Evolutionary conservation across 2,113 vertebrate genomes (phyloP), one percentile per base, ranked within the genome.

Genomic region (Corythornis madagascariensis): DNA sequence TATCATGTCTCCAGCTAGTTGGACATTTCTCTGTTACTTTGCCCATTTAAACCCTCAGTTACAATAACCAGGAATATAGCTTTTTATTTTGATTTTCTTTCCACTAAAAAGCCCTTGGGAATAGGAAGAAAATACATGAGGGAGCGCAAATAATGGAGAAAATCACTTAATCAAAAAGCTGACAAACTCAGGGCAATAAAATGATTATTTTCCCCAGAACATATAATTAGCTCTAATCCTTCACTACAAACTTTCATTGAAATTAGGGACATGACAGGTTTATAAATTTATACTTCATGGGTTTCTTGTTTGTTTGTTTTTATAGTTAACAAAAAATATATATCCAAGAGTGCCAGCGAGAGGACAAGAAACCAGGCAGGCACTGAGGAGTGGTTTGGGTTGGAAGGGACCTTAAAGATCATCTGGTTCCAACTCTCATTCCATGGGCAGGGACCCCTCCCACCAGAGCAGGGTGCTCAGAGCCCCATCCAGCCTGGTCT

Each of bases 151-250:
- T 28, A 76, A 55, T 75, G 26, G n/a, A 47, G 73, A 67, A 74
- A 92, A 86, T 60, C 8, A 52, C 56, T 56, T 84, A 74, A 88
- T 88, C 60, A 81, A 43, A 55, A 70, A 80, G 52, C 52, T 59
- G 50, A 56, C 29, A 84, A 86, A 81, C 22, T 72, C 81, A 75
- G 50, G 81, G 81, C 47, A 90, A 70, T 73, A 78, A 57, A 88
- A 71, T 43, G 0, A 86, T 83, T 83, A 74, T 81, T 90, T 88
- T 72, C 47, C 31, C 48, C 47, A 84, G 77, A 86, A 73, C 33
- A 48, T 55, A 38, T 55, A 59, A 92, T 93, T 64, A 86, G 22
- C 48, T 86, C 38, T 74, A 71, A 84, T 47, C 16, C 29, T 83
- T 66, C 4, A 6, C 40, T 75, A 63, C 77, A 56, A 22, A 10